Evolutionary conservation across 2,113 vertebrate genomes (phyloP).

Genomic region (Zingel zingel): DNA sequence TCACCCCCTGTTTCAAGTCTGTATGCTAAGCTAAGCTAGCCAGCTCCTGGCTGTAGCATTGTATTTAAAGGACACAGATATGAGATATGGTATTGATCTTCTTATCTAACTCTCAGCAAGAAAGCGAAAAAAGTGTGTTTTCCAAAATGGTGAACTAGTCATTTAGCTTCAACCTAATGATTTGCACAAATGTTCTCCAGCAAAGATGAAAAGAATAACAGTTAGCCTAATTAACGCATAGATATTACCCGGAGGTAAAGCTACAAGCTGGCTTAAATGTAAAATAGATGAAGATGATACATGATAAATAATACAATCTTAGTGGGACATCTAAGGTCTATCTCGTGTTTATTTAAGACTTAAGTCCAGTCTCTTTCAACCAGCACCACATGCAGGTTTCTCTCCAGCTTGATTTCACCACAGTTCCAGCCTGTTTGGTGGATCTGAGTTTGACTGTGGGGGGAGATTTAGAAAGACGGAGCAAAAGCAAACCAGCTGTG

Average conservation of each 20-base stretch:
- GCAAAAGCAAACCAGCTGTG: constrained; percentile 70
- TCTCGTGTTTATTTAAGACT: constrained; percentile 17
- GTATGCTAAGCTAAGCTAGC: background rate
- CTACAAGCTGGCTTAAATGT: background rate
- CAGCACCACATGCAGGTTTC: constrained; percentile 1
- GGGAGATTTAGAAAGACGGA: constrained; percentile 29
- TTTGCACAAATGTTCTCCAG: background rate
- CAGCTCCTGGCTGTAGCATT: background rate
- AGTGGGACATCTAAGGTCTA: background rate
- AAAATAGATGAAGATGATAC: constrained; percentile 13
- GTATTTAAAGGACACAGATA: background rate
- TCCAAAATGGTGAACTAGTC: background rate
- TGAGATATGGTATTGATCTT: background rate
- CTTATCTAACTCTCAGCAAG: background rate
- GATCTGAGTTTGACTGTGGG: constrained; percentile 24
- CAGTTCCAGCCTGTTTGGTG: constrained; percentile 35
- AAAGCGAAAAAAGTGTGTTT: background rate
- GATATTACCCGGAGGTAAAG: background rate
- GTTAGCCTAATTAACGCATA: background rate
- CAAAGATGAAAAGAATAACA: background rate
- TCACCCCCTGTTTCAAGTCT: background rate
- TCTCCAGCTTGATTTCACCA: background rate
- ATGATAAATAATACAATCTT: constrained; percentile 3
- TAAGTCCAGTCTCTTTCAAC: constrained; percentile 1
- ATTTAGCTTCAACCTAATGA: background rate